These are phyloP conservation scores for Macquaria ambigua DNA, from an alignment of 2,113 vertebrate genomes.

Conservation along the genomic window DNA sequence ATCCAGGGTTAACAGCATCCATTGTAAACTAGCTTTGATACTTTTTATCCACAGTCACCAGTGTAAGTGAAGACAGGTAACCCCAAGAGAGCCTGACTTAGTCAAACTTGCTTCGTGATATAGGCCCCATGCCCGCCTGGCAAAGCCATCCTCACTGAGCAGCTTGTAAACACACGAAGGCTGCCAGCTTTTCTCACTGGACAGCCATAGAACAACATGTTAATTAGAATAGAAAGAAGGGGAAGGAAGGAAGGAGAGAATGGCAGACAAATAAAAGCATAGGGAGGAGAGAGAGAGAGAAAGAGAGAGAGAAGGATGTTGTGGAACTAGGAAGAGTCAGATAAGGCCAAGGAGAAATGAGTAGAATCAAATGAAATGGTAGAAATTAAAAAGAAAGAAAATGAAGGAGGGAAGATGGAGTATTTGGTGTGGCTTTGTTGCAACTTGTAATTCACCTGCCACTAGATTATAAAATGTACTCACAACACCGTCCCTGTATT, in stretches of 20 bases:
- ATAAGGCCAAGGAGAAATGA: neutral
- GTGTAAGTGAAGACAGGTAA: slow-evolving; percentile 1
- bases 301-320: neutral
- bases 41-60: neutral
- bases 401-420: too few species aligned
- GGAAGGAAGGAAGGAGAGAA: slow-evolving; percentile 18
- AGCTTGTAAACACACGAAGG: slow-evolving; percentile 64
- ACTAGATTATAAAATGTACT: neutral
- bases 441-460: slow-evolving; percentile 18
- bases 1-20: neutral
- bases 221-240: slow-evolving; percentile 61
- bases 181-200: slow-evolving; percentile 61
- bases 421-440: slow-evolving; percentile 7
- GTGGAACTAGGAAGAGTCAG: neutral
- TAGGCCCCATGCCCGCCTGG: slow-evolving; percentile 48
- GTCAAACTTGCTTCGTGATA: slow-evolving; percentile 27
- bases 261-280: slow-evolving; percentile 14
- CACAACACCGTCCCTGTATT: neutral
- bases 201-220: slow-evolving; percentile 65
- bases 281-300: too few species aligned
- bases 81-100: slow-evolving; percentile 3
- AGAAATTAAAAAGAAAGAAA: neutral
- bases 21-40: neutral
- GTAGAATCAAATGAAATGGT: neutral
- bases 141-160: slow-evolving; percentile 60